Evolutionary conservation across 2,113 vertebrate genomes (phyloP), one percentile per base, ranked within the genome.

Genomic region (Mus pahari): DNA sequence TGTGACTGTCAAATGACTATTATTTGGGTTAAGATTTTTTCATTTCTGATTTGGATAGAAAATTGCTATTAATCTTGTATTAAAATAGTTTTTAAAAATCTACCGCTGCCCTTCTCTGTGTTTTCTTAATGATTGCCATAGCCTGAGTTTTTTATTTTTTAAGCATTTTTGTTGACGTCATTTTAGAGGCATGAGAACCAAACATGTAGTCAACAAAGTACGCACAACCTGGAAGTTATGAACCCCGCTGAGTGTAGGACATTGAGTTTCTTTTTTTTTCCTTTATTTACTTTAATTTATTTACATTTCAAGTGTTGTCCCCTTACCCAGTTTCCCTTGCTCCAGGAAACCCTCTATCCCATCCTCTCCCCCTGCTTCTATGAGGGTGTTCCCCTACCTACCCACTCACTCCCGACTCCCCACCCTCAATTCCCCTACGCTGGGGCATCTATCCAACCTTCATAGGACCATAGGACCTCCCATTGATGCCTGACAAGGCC

Each of bases 61-160:
- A 97, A 97, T 97, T 97, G 97, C 96, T 97, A 97, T 97, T 97
- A 97, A 97, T 97, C 97, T 97, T 98, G 97, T 97, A 98, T 98
- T 97, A 98, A 97, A 98, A 98, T 97, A 97, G 97, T 98, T 97
- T 97, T 97, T 58, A 97, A 97, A 97, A 97, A 97, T 96, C 96
- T 70, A 92, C 92, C 91, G 26, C 73, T 94, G 89, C n/a, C 79
- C 70, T 90, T 92, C 91, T 94, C 83, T 97, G 86, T 36, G 94
- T 97, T 94, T 96, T 97, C 70, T 97, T 92, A 75, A 94, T 83
- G 64, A 75, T 55, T 83, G 48, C 79, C 26, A n/a, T 55, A 86
- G 68, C 86, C 48, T 82, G 93, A 26, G 60, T 78, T 94, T 75
- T 55, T 71, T 50, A 86, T 24, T 88, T 82, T 81, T 14, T 2